These are phyloP conservation scores for Motacilla alba DNA, from an alignment of 2,113 vertebrate species.

Conservation along the genomic window DNA sequence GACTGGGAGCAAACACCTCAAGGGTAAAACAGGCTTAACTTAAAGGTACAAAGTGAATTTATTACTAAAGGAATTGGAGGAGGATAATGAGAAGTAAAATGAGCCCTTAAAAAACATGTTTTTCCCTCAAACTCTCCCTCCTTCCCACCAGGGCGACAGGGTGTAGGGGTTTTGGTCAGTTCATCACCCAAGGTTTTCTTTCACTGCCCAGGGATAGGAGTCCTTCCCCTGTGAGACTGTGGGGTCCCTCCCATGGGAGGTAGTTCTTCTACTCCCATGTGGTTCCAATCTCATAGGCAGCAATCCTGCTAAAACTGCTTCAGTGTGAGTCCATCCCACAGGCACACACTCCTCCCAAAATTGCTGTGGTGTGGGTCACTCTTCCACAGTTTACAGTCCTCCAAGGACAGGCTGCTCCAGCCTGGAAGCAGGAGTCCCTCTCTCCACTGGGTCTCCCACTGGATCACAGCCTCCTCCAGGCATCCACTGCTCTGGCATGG, in stretches of 20 bases:
- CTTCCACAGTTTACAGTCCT: neutral
- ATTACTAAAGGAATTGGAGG: neutral
- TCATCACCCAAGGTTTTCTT: fast-evolving
- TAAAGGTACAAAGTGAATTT: neutral
- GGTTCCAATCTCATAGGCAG: fast-evolving
- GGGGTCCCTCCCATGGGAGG: neutral
- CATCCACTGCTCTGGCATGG: fast-evolving
- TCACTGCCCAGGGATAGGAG: neutral
- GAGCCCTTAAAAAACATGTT: neutral
- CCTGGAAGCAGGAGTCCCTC: neutral
- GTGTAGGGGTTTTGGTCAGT: fast-evolving
- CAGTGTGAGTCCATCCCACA: fast-evolving
- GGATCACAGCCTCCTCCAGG: neutral
- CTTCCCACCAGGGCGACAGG: neutral
- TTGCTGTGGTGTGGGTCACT: fast-evolving
- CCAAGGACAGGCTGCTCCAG: neutral
- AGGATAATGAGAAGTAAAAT: neutral
- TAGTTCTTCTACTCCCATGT: too few relatives aligned
- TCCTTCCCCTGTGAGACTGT: too few relatives aligned
- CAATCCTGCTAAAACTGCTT: neutral
- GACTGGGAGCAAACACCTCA: neutral
- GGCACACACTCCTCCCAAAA: neutral
- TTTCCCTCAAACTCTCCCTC: neutral
- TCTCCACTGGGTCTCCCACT: neutral
- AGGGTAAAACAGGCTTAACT: neutral